A percentile compares a stretch with the other conserved stretches of the same genome.
Conservation (phyloP, 2,888 invertebrate genomes). For the Schizaphis graminum region DNA sequence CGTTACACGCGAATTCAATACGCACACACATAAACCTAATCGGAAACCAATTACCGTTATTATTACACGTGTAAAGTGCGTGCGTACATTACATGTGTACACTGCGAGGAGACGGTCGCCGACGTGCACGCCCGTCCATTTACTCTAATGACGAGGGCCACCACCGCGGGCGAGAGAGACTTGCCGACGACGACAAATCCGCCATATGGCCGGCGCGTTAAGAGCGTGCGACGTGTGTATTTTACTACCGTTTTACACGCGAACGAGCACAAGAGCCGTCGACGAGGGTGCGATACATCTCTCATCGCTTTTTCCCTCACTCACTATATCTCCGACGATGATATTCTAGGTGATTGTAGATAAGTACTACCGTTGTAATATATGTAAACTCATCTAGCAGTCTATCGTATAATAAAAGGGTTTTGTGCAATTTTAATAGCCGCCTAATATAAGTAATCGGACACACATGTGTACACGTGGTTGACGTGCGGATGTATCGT, state of each 20-base stretch:
- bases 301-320: not conserved
- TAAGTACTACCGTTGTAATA: not conserved
- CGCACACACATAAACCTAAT: not conserved
- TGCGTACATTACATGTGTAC: not conserved
- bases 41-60: constrained; percentile 41
- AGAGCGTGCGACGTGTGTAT: not conserved
- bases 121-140: not conserved
- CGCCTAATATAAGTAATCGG: not conserved
- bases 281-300: constrained; percentile 18
- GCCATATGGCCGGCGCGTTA: constrained; percentile 40
- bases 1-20: not conserved
- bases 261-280: not conserved
- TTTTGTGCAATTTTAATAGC: not conserved
- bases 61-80: constrained; percentile 26
- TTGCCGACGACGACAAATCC: constrained; percentile 55
- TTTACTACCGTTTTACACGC: constrained; percentile 63
- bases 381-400: not conserved
- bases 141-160: constrained; percentile 22
- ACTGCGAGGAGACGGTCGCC: not conserved
- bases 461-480: too few relatives aligned
- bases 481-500: too few relatives aligned
- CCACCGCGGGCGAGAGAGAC: constrained; percentile 23
- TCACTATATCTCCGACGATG: not conserved
- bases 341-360: too few relatives aligned
- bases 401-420: not conserved